Conservation (phyloP, 2,113 vertebrate genomes). For the Plectropomus leopardus region DNA sequence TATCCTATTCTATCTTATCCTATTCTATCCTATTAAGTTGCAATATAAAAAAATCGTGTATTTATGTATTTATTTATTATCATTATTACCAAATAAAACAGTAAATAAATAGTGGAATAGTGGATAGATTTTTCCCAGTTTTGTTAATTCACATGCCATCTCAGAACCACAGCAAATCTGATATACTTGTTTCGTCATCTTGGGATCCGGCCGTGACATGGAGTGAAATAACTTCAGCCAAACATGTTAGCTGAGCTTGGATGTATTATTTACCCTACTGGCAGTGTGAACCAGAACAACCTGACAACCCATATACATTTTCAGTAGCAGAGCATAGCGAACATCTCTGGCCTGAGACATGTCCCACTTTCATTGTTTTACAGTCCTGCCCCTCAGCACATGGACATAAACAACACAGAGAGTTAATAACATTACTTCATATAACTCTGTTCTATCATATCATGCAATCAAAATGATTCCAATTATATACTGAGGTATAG, state of each 20-base stretch:
- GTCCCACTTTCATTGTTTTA: slow-evolving; percentile 16
- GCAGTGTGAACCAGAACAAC: background rate
- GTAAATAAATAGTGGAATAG: no score
- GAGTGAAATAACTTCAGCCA: slow-evolving; percentile 23
- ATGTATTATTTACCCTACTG: slow-evolving; percentile 46
- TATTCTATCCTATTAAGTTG: no score
- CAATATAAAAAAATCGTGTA: no score
- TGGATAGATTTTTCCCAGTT: no score
- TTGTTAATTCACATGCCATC: background rate
- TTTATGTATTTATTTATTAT: no score
- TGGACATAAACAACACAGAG: background rate
- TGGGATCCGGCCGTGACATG: background rate
- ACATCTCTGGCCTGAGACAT: background rate
- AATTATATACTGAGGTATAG: background rate
- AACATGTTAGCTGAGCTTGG: slow-evolving; percentile 14
- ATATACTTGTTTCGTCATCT: no score
- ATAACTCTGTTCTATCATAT: background rate
- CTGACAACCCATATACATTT: slow-evolving; percentile 35
- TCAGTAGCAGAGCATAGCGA: background rate
- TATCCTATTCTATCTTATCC: no score
- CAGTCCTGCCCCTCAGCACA: background rate
- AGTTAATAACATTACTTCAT: background rate
- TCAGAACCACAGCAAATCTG: slow-evolving; percentile 13
- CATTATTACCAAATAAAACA: no score
- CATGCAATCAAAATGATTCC: background rate